A percentile compares a stretch with the other conserved stretches of the same genome.
Conservation (phyloP, 2,888 invertebrate species). For the Choristoneura rosaceana region DNA sequence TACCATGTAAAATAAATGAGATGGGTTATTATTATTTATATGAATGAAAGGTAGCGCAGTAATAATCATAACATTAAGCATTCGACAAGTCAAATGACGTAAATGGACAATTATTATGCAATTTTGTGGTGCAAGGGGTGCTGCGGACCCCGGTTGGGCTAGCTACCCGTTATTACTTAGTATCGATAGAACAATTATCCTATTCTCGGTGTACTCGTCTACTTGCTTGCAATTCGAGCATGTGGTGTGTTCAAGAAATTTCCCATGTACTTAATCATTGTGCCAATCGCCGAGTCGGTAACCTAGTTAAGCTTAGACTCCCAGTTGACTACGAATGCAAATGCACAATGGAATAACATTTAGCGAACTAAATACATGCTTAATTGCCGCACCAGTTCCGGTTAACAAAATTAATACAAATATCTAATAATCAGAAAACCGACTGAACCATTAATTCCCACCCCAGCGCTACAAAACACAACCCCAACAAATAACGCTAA, state of each 20-base stretch:
- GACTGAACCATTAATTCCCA: slow-evolving; percentile 74
- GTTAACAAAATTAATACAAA: slow-evolving; percentile 68
- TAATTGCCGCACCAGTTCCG: slow-evolving; percentile 67
- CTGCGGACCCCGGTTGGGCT: background rate
- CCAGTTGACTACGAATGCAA: background rate
- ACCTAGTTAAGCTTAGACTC: background rate
- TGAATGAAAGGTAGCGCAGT: background rate
- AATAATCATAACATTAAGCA: slow-evolving; percentile 15
- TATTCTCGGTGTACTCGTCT: background rate
- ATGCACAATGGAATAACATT: background rate
- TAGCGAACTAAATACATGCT: slow-evolving; percentile 51
- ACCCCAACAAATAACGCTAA: slow-evolving; percentile 70
- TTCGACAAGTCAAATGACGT: slow-evolving; percentile 27
- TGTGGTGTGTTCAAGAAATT: background rate
- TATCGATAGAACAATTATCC: slow-evolving; percentile 7
- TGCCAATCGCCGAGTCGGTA: too few relatives aligned
- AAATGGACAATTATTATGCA: slow-evolving; percentile 27
- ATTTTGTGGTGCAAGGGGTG: slow-evolving; percentile 24
- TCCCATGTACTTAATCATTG: background rate
- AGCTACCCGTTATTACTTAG: slow-evolving; percentile 11
- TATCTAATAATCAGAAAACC: slow-evolving; percentile 76
- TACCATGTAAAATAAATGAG: too few relatives aligned
- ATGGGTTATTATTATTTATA: too few relatives aligned
- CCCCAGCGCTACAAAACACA: slow-evolving; percentile 61
- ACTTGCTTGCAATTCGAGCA: slow-evolving; percentile 1